A percentile compares a stretch with the other conserved stretches of the same genome.
phyloP scores from a whole-genome alignment of 2,797 vertebrate genomes.

The Aulostomus chinensis region DNA sequence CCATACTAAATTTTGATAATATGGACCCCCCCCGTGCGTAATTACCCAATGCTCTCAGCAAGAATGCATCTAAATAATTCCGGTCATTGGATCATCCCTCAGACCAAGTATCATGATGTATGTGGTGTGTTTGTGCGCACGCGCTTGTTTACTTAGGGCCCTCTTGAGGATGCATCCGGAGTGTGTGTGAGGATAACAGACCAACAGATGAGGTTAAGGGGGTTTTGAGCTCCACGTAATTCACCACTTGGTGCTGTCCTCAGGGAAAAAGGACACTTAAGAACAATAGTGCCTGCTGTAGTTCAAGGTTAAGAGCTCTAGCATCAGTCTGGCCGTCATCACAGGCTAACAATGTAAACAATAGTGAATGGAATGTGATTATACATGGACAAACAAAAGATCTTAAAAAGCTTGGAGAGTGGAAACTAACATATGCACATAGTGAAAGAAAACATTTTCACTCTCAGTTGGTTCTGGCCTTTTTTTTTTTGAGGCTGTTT shows the following conservation, averaged over 20 bases:
- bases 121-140: constrained; percentile 14
- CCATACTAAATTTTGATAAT: too few relatives aligned
- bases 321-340: constrained; percentile 7
- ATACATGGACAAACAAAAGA: too few relatives aligned
- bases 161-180: constrained; percentile 69
- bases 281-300: constrained; percentile 25
- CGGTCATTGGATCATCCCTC: too few relatives aligned
- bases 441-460: neutral
- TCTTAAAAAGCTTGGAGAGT: too few relatives aligned
- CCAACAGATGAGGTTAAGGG: constrained; percentile 54
- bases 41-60: too few relatives aligned
- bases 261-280: constrained; percentile 43
- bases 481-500: constrained; percentile 1
- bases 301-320: constrained; percentile 46
- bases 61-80: too few relatives aligned
- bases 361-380: neutral
- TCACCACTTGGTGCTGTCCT: constrained; percentile 44
- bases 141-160: constrained; percentile 63
- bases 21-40: too few relatives aligned
- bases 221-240: constrained; percentile 64
- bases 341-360: constrained; percentile 6
- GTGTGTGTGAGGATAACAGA: constrained; percentile 70
- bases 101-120: constrained; percentile 27
- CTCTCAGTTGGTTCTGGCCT: neutral
- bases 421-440: neutral